phyloP scores from a whole-genome alignment of 2,888 invertebrate genomes.

The Stenoptilia bipunctidactyla region DNA sequence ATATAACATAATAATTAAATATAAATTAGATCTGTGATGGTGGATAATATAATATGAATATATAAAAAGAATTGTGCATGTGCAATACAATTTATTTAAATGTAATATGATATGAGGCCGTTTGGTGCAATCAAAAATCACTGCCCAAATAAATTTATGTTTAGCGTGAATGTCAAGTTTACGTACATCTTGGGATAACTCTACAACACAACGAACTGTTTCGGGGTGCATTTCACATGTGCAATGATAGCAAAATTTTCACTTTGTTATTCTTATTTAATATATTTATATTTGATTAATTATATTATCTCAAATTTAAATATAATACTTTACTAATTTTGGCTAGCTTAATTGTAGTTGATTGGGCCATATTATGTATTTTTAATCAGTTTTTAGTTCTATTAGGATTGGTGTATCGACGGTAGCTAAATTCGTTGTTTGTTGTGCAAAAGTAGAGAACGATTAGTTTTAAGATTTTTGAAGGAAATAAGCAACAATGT shows the following conservation, averaged over 20 bases:
- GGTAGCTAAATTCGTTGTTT: constrained; percentile 33
- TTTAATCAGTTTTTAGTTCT: neutral
- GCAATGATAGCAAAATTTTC: constrained; percentile 24
- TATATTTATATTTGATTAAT: constrained; percentile 8
- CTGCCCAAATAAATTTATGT: neutral
- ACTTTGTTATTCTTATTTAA: constrained; percentile 9
- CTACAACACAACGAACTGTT: neutral
- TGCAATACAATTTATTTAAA: constrained; percentile 1
- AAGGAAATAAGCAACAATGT: constrained; percentile 3
- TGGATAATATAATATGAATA: constrained; percentile 10
- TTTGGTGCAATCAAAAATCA: constrained; percentile 15
- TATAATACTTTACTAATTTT: neutral
- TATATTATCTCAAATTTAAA: constrained; percentile 10
- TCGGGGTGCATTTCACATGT: constrained; percentile 29
- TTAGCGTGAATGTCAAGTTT: no score
- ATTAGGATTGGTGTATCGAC: neutral
- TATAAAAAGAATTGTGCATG: neutral
- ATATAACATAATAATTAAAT: constrained; percentile 1
- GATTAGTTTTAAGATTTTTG: neutral
- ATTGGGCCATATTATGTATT: neutral
- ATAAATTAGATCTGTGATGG: constrained; percentile 25
- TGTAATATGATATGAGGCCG: neutral
- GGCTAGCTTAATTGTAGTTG: neutral
- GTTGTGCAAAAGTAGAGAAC: no score
- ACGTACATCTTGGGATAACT: neutral